Conservation (phyloP, 2,113 vertebrate genomes). For the Dolichallabes microphthalmus region DNA sequence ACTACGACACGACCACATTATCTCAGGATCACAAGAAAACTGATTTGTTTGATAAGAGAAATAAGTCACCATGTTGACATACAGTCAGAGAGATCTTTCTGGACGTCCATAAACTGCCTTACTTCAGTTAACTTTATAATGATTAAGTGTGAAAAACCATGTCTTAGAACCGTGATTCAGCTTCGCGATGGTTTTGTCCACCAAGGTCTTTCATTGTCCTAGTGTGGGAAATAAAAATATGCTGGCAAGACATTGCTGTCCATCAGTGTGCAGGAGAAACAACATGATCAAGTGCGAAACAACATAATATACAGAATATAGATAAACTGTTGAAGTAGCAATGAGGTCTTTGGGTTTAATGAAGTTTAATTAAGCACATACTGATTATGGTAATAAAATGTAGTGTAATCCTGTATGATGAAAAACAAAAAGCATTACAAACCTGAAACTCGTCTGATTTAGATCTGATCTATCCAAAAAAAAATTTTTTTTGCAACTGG, state of each 20-base stretch:
- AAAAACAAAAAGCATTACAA: not conserved
- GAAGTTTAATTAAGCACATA: not conserved
- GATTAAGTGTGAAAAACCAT: too few relatives aligned
- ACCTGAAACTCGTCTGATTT: too few relatives aligned
- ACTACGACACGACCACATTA: not conserved
- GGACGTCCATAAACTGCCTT: not conserved
- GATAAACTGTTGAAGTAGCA: not conserved
- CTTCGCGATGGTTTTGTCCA: too few relatives aligned
- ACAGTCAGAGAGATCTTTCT: not conserved
- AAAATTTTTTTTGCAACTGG: too few relatives aligned
- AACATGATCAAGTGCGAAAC: not conserved
- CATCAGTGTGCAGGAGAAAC: not conserved
- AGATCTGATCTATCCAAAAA: too few relatives aligned
- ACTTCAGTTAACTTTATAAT: not conserved
- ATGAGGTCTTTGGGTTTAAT: too few relatives aligned
- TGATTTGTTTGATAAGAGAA: not conserved
- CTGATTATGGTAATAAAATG: not conserved
- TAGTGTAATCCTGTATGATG: not conserved
- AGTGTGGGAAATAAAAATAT: not conserved
- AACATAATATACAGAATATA: not conserved
- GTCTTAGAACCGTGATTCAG: too few relatives aligned
- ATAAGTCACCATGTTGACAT: not conserved
- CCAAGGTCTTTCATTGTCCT: too few relatives aligned
- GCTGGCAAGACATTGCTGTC: not conserved
- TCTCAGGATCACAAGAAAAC: not conserved